Evolutionary conservation across 2,113 vertebrate species (phyloP).

Genomic region (Telmatochromis sp.): DNA sequence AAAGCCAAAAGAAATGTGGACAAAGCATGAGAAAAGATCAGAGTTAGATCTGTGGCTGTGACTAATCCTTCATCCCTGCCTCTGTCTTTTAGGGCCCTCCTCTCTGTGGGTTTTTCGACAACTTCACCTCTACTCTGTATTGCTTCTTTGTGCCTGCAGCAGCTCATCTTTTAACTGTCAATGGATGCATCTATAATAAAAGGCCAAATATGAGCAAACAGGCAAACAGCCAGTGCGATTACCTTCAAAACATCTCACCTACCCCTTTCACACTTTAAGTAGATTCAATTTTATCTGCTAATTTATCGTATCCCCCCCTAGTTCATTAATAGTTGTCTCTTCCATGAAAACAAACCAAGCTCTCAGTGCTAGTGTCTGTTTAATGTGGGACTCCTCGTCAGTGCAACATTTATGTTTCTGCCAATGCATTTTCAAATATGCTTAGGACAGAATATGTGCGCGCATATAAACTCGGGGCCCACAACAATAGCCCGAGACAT

Average conservation of each 20-base stretch:
- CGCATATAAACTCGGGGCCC: neutral
- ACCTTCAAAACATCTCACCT: neutral
- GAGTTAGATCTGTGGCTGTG: constrained; percentile 60
- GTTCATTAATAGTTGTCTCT: neutral
- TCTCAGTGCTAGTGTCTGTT: neutral
- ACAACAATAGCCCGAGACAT: neutral
- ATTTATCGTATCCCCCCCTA: neutral
- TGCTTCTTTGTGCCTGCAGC: constrained; percentile 10
- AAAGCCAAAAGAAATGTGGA: constrained; percentile 36
- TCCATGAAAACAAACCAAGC: neutral
- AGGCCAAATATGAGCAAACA: neutral
- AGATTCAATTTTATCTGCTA: neutral
- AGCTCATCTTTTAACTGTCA: constrained; percentile 12
- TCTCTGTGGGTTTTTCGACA: constrained; percentile 14
- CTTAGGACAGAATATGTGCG: neutral
- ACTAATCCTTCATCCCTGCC: constrained; percentile 60
- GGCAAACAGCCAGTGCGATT: neutral
- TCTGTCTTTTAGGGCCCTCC: constrained; percentile 32
- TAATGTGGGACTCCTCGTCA: neutral
- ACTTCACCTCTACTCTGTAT: constrained; percentile 6
- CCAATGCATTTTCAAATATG: constrained; percentile 1
- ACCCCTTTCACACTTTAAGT: neutral
- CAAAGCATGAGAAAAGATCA: constrained; percentile 59
- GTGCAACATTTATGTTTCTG: neutral
- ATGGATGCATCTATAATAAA: constrained; percentile 6